These are phyloP conservation scores for Drosophila simulans DNA, from an alignment of 1,140 invertebrate genomes.

Conservation along the genomic window DNA sequence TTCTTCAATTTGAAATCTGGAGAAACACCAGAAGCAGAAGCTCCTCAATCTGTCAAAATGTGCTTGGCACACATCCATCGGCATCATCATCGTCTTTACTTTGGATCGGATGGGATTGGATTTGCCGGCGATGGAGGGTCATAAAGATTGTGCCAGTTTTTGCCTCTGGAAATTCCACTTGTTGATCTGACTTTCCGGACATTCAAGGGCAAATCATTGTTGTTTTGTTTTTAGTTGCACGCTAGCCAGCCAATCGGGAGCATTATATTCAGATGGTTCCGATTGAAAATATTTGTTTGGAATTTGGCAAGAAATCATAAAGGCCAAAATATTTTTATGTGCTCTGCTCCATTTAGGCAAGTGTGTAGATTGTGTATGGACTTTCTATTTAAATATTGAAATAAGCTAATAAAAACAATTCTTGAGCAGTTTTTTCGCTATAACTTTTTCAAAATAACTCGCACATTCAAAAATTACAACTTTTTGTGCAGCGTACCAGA, in stretches of 20 bases:
- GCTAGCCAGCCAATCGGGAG: not conserved
- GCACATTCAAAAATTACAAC: too few species aligned
- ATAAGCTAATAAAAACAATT: too few species aligned
- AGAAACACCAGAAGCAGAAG: not conserved
- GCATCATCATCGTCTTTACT: not conserved
- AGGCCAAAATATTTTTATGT: slow-evolving; percentile 21
- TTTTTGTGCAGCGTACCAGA: too few species aligned
- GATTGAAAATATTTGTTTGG: slow-evolving; percentile 30
- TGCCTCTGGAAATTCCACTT: slow-evolving; percentile 41
- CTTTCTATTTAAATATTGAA: not conserved
- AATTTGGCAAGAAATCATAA: slow-evolving; percentile 39
- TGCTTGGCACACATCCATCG: slow-evolving; percentile 35
- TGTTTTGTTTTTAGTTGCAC: slow-evolving; percentile 19
- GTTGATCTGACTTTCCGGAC: slow-evolving; percentile 13
- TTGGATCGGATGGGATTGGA: not conserved
- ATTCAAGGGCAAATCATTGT: slow-evolving; percentile 3
- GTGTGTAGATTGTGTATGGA: not conserved
- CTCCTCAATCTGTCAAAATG: slow-evolving; percentile 34
- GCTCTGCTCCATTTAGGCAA: slow-evolving; percentile 1
- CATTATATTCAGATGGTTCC: slow-evolving; percentile 16
- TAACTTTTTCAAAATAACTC: too few species aligned
- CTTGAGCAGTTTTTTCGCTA: too few species aligned
- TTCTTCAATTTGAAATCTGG: not conserved
- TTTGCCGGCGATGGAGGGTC: slow-evolving; percentile 8
- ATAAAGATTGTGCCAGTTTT: slow-evolving; percentile 21